A percentile compares a stretch with the other conserved stretches of the same genome.
Conservation (phyloP, 2,888 invertebrate genomes). For the Nowickia ferox region DNA sequence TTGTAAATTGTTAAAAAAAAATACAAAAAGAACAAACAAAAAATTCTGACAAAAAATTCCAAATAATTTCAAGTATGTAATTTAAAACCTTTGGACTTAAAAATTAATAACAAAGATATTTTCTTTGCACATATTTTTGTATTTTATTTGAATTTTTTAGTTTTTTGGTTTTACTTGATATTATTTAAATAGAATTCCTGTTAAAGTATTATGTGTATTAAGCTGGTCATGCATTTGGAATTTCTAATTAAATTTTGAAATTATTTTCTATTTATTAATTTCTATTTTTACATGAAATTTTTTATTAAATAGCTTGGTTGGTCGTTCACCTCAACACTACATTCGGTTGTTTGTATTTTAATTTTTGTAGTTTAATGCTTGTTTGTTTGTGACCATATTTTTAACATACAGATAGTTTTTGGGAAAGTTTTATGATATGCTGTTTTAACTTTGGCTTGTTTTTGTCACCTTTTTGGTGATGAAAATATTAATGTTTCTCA, state of each 20-base stretch:
- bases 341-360: neutral
- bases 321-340: constrained; percentile 50
- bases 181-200: constrained; percentile 45
- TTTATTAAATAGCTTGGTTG: neutral
- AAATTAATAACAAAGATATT: neutral
- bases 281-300: neutral
- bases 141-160: neutral
- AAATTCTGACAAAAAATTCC: neutral
- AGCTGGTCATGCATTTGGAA: constrained; percentile 44
- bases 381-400: constrained; percentile 46
- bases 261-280: constrained; percentile 12
- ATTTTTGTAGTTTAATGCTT: constrained; percentile 1
- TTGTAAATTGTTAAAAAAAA: constrained; percentile 13
- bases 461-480: neutral
- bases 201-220: constrained; percentile 21
- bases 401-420: constrained; percentile 34
- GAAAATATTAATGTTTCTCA: neutral
- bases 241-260: constrained; percentile 67
- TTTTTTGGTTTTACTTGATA: neutral
- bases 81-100: neutral
- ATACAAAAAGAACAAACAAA: neutral
- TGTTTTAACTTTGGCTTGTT: neutral
- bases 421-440: constrained; percentile 50
- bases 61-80: neutral
- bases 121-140: neutral